Base-by-base conservation (phyloP, 2,113 vertebrate species). In the Xiphophorus couchianus region DNA sequence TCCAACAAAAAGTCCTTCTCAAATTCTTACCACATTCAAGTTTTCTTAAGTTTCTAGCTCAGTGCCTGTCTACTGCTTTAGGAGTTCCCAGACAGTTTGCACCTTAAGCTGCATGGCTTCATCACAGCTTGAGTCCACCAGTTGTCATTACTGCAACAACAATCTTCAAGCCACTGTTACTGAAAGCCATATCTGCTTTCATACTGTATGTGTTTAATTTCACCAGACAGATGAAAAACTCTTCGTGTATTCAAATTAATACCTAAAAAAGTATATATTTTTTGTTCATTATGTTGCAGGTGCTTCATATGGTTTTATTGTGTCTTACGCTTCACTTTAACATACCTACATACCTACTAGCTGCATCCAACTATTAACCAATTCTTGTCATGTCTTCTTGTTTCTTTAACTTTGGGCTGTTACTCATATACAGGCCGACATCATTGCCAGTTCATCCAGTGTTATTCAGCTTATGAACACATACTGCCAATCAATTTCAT, bases 401-500 rank as follows among this genome's bases (percentile, higher is more conserved):
- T 69, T 63, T 68, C 22, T 30, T 27, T 1, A 13, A 42, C 19
- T 77, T 33, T 73, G 0, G 19, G 60, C 65, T 76, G 62, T 73
- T 44, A 62, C 78, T 73, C 65, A 76, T 66, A 60, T 9, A 51
- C 6, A 71, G 44, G 17, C 44, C 51, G 25, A 31, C 51, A 35
- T 62, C 64, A 48, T 44, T 25, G 68, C 28, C 35, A 69, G 71
- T 27, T 62, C 66, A 39, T 39, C 63, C 60, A 71, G 61, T 54
- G 65, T 35, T 70, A 82, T 77, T 86, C 54, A 44, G 54, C 73
- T 70, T 31, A 74, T 64, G 74, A 89, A 89, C 89, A 88, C 73
- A 74, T 54, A 81, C 73, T 71, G 83, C 80, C 87, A 74, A 86
- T 92, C 89, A 91, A 88, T 93, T 90, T 89, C 84, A 79, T 54